Percentiles rank a stretch among this genome's conserved stretches.
phyloP scores from a whole-genome alignment of 1,140 invertebrate genomes.

The Bombus consobrinus region DNA sequence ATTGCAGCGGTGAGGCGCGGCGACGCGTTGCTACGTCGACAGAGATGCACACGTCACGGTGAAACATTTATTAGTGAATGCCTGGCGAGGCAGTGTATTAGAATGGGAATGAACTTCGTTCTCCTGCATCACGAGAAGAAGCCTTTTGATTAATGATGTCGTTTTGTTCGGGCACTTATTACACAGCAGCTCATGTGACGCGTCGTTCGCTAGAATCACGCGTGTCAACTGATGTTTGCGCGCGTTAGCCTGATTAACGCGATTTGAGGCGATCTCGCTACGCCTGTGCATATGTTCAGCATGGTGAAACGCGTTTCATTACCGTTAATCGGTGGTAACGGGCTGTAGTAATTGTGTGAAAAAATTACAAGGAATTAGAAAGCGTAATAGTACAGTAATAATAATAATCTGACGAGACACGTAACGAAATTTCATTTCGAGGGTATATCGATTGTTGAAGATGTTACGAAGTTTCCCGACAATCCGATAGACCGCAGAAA shows the following conservation, averaged over 20 bases:
- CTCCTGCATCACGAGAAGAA: conserved; percentile 50
- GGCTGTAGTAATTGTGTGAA: too few relatives aligned
- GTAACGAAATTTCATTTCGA: too few relatives aligned
- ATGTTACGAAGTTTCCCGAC: too few relatives aligned
- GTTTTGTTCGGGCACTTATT: conserved; percentile 62
- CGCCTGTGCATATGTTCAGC: background rate
- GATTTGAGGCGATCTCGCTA: background rate
- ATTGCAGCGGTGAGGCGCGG: background rate
- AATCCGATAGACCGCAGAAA: too few relatives aligned
- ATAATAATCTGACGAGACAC: too few relatives aligned
- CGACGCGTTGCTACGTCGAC: conserved; percentile 14
- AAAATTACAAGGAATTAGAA: fast-evolving
- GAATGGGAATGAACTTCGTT: conserved; percentile 39
- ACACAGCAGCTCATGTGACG: conserved; percentile 24
- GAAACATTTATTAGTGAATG: conserved; percentile 71
- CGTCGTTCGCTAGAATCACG: background rate
- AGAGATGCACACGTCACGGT: conserved; percentile 62
- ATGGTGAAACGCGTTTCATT: background rate
- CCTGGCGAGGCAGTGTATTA: conserved; percentile 43
- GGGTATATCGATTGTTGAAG: too few relatives aligned
- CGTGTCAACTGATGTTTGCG: background rate
- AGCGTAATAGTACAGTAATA: too few relatives aligned
- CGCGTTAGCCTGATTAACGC: conserved; percentile 1
- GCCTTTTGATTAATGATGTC: conserved; percentile 62
- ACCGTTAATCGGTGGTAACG: background rate